Evolutionary conservation across 2,888 invertebrate genomes (phyloP), one percentile per base, ranked within the genome.

Genomic region (Mimachlamys varia): DNA sequence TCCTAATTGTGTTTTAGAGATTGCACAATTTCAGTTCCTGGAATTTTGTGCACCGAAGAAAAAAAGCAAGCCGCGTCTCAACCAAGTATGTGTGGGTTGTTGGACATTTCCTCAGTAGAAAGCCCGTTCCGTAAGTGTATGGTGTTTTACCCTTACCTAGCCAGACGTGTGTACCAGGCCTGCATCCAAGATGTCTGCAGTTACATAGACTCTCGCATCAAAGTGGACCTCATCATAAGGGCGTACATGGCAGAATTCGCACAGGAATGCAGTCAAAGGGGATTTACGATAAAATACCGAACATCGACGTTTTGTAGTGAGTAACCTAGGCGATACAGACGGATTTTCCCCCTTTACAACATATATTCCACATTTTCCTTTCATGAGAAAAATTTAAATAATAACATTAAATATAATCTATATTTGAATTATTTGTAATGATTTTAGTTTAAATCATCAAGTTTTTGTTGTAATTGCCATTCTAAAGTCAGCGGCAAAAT

Each of bases 61-160:
- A 88, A 87, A 49, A 88, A 90, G n/a, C 0, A 13, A 22, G n/a
- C 49, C 5, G 88, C 88, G 19, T 88, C 62, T 88, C 62, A 88
- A 44, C 38, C 53, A 27, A 55, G 19, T 33, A 37, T 89, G 22
- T 91, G 91, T 89, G 90, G 91, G 4, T 87, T 44, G 38, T 49
- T 91, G 12, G 90, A 89, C 22, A 27, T 62, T 37, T 33, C 87
- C 2, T 55, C n/a, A 33, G 37, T 37, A 19, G n/a, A 38, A 33
- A 90, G 90, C 38, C 91, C 91, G 22, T 91, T 91, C 49, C 76
- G 38, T 37, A 87, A 62, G 38, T 91, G 91, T 87, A 49, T 88
- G 49, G 27, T 62, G 13, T 38, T 87, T 0, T 91, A 91, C 53
- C 91, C 91, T 7, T 87, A 87, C n/a, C n/a, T 91, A 37, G 91